Conservation (phyloP, 2,888 invertebrate species). For the Tipula confusa region DNA sequence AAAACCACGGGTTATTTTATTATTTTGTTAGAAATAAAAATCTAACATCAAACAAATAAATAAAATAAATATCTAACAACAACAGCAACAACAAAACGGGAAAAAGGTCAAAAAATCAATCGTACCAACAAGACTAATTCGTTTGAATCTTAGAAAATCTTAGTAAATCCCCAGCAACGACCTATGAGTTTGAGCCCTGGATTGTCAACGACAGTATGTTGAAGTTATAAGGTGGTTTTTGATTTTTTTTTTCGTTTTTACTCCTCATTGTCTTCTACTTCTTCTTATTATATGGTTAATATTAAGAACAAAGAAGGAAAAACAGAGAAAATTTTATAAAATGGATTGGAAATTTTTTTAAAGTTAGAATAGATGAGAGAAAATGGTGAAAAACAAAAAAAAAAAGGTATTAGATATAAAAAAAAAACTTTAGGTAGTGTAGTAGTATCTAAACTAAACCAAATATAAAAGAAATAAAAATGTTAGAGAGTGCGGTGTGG, state of each 20-base stretch:
- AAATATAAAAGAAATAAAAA: conserved; percentile 20
- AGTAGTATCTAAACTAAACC: conserved; percentile 4
- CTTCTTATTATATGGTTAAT: not conserved
- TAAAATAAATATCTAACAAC: conserved; percentile 8
- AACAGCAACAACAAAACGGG: not conserved
- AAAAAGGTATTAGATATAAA: not conserved
- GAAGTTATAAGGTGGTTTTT: conserved; percentile 37
- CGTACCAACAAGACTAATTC: conserved; percentile 50
- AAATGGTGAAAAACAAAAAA: not conserved
- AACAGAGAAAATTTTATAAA: not conserved
- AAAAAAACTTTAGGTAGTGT: not conserved
- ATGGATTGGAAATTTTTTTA: not conserved
- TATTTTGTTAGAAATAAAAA: conserved; percentile 26
- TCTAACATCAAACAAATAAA: conserved; percentile 7
- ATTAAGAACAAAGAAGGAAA: not conserved
- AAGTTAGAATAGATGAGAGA: conserved; percentile 25
- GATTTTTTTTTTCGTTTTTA: not conserved
- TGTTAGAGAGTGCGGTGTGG: not conserved
- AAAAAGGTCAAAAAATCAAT: conserved; percentile 51
- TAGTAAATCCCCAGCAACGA: conserved; percentile 51
- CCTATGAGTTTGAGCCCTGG: conserved; percentile 51
- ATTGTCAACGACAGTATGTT: conserved; percentile 47
- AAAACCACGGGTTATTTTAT: conserved; percentile 29
- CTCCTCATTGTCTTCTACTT: not conserved
- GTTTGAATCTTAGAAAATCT: conserved; percentile 51